phyloP scores from a whole-genome alignment of 2,888 invertebrate species.

The Morinoia aosen region DNA sequence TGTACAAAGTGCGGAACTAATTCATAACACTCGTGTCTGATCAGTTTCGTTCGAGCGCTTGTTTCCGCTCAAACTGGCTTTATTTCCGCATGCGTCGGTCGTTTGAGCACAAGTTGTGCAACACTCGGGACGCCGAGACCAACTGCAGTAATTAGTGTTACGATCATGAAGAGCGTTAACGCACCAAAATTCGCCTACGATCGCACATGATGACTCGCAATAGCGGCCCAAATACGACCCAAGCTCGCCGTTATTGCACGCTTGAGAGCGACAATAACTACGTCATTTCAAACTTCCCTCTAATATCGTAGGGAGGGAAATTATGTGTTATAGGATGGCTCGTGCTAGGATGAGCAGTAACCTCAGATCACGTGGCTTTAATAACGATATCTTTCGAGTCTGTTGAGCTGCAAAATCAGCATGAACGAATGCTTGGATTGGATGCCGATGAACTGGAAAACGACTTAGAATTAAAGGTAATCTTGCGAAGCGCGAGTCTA shows the following conservation, averaged over 20 bases:
- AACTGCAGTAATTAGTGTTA: conserved; percentile 34
- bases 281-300: conserved; percentile 39
- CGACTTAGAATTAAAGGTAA: too few species aligned
- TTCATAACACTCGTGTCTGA: too few species aligned
- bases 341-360: conserved; percentile 10
- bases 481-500: too few species aligned
- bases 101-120: not conserved
- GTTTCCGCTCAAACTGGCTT: too few species aligned
- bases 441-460: not conserved
- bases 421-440: not conserved
- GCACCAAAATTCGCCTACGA: conserved; percentile 24
- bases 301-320: conserved; percentile 40
- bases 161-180: not conserved
- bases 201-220: not conserved
- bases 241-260: not conserved
- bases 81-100: not conserved
- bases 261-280: conserved; percentile 41
- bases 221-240: conserved; percentile 32
- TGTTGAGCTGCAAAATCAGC: not conserved
- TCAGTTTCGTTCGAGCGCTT: too few species aligned
- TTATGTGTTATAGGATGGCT: not conserved
- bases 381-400: not conserved
- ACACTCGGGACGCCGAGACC: not conserved
- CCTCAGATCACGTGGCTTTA: conserved; percentile 12
- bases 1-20: too few species aligned